Base-by-base conservation (phyloP, 2,888 invertebrate species). In the Eurytoma californica region DNA sequence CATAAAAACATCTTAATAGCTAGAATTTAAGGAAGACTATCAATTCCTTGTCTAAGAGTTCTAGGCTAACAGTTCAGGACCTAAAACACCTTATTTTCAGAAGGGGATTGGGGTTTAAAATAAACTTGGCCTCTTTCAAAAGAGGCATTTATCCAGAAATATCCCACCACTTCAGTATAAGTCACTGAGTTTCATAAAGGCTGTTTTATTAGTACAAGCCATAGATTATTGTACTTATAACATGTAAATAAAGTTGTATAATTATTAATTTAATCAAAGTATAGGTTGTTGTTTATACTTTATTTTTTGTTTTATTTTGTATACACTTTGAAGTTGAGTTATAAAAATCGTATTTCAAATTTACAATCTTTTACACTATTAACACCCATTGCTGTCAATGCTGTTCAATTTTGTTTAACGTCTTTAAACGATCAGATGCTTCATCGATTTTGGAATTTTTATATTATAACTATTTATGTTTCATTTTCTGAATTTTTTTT, bases 341-440 rank as follows among this genome's bases (percentile, higher is more conserved):
- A 89, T 89, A 90, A 90, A 90, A 90, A 87, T 89, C 80, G 84
- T 90, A 86, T 87, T 88, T 87, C 82, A 87, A 88, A 88, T 88
- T 87, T 87, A 89, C 88, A 89, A 84, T 86, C 83, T 86, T 84
- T 80, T 85, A 84, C 82, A 79, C 84, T 86, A 86, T 84, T 80
- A 80, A 83, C 75, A 82, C 83, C 74, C 76, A 77, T 82, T 66
- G 81, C 83, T 83, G 55, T 57, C 3, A 66, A 79, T 79, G 79
- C 69, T 9, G 55, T 68, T 61, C 24, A 24, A 55, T 18, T 80
- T 67, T 47, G 70, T 76, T 70, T 65, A 77, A 73, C 65, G 51
- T 79, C 68, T 70, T 77, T 72, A 65, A 79, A 81, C 79, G 79
- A 81, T 72, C 68, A 76, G 77, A 74, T 74, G 77, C 67, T 79